Percentiles rank a stretch among this genome's conserved stretches.
phyloP scores from a whole-genome alignment of 2,888 invertebrate genomes.

The Drosophila kambysellisi region DNA sequence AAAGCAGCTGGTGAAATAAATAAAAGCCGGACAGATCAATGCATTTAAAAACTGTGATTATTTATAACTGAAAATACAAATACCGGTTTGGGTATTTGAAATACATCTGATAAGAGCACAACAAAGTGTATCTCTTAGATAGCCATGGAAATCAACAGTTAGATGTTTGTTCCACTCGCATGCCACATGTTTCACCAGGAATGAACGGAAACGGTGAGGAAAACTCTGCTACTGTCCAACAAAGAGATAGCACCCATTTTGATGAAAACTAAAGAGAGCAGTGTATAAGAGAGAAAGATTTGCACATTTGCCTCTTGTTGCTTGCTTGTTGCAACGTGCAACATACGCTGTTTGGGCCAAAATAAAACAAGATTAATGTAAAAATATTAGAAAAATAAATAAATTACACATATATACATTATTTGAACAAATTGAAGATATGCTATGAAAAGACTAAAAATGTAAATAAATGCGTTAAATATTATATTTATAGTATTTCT shows the following conservation, averaged over 20 bases:
- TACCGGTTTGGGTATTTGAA: background rate
- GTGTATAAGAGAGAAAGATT: background rate
- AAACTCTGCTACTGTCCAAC: slow-evolving; percentile 65
- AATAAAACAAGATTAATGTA: background rate
- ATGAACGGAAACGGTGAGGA: slow-evolving; percentile 30
- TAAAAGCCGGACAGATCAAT: background rate
- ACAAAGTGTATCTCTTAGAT: slow-evolving; percentile 48
- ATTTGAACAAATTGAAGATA: background rate
- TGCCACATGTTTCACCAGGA: slow-evolving; percentile 30
- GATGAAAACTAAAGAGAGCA: slow-evolving; percentile 8
- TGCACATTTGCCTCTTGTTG: too few species aligned
- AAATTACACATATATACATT: background rate
- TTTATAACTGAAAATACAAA: background rate
- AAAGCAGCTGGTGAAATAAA: slow-evolving; percentile 5
- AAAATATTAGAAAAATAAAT: background rate
- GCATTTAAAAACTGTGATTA: background rate
- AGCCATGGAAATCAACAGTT: slow-evolving; percentile 68
- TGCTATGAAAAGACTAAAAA: background rate
- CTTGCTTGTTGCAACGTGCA: background rate
- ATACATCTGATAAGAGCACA: slow-evolving; percentile 6
- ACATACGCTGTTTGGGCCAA: background rate
- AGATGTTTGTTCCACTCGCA: slow-evolving; percentile 60
- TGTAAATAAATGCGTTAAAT: too few species aligned
- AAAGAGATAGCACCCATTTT: slow-evolving; percentile 25
- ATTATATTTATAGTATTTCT: background rate